These are phyloP conservation scores for Regulus satrapa DNA, from an alignment of 2,113 vertebrate species.

Conservation along the genomic window DNA sequence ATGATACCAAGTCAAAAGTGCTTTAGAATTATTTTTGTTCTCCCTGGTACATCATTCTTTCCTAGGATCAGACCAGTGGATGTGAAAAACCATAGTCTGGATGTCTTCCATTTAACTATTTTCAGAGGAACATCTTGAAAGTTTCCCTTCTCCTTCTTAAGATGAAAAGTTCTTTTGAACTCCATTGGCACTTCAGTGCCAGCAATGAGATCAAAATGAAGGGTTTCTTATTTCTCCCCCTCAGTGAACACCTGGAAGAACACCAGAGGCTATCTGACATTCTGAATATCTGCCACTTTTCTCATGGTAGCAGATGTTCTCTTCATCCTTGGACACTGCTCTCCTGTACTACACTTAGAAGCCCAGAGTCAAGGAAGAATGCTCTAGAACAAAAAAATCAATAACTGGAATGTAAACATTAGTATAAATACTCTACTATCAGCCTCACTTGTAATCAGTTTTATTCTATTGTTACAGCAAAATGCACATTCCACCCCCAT, in stretches of 20 bases:
- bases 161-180: constrained; percentile 29
- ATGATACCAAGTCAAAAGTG: not conserved
- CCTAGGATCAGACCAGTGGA: not conserved
- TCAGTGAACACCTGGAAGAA: not conserved
- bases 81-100: not conserved
- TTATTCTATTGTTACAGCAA: not conserved
- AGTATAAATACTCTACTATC: not conserved
- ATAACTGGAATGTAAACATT: not conserved
- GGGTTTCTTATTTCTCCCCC: not conserved
- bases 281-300: not conserved
- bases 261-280: not conserved
- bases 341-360: not conserved
- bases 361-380: not conserved
- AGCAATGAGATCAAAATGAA: constrained; percentile 11
- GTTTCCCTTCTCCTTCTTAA: not conserved
- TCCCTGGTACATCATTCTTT: not conserved
- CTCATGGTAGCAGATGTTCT: not conserved
- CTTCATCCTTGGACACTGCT: not conserved
- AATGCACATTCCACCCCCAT: not conserved
- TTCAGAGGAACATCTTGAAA: constrained; percentile 17
- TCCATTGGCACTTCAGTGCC: not conserved
- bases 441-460: not conserved
- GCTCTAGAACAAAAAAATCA: not conserved
- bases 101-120: not conserved
- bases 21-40: not conserved